A percentile compares a stretch with the other conserved stretches of the same genome.
These are phyloP conservation scores for Meta bourneti DNA, from an alignment of 2,888 invertebrate genomes.

Conservation along the genomic window DNA sequence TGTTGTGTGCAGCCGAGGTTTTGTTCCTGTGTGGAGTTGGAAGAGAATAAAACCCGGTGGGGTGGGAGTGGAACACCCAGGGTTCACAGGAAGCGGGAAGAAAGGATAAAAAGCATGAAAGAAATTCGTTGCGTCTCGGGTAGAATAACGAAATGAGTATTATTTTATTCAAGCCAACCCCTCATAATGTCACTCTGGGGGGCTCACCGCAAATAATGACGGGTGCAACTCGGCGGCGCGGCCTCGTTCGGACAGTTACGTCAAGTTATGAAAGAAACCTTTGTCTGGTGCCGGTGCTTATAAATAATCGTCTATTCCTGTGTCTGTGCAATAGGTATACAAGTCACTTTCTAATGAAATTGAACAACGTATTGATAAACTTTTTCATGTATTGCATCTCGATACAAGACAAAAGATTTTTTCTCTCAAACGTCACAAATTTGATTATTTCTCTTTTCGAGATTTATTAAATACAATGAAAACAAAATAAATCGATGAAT, in stretches of 20 bases:
- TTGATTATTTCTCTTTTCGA: too few relatives aligned
- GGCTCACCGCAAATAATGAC: not conserved
- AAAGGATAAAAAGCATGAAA: not conserved
- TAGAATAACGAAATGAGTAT: conserved; percentile 39
- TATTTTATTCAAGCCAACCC: conserved; percentile 32
- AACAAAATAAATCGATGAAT: too few relatives aligned
- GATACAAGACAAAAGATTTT: too few relatives aligned
- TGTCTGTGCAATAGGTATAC: too few relatives aligned
- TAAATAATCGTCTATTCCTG: not conserved
- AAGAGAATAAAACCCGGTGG: not conserved
- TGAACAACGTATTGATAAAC: too few relatives aligned
- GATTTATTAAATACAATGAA: too few relatives aligned
- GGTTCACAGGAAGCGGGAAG: not conserved
- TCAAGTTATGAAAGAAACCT: not conserved
- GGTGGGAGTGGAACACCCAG: not conserved
- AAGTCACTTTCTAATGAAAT: too few relatives aligned
- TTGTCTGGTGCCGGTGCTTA: not conserved
- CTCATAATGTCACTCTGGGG: not conserved
- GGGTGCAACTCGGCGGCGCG: not conserved
- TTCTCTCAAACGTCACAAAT: too few relatives aligned
- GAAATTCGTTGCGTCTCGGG: conserved; percentile 14
- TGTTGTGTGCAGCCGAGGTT: not conserved
- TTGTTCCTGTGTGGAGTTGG: not conserved
- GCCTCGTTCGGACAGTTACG: not conserved
- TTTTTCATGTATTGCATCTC: too few relatives aligned